Evolutionary conservation across 2,113 vertebrate genomes (phyloP).

Genomic region (Oceanodroma tethys): DNA sequence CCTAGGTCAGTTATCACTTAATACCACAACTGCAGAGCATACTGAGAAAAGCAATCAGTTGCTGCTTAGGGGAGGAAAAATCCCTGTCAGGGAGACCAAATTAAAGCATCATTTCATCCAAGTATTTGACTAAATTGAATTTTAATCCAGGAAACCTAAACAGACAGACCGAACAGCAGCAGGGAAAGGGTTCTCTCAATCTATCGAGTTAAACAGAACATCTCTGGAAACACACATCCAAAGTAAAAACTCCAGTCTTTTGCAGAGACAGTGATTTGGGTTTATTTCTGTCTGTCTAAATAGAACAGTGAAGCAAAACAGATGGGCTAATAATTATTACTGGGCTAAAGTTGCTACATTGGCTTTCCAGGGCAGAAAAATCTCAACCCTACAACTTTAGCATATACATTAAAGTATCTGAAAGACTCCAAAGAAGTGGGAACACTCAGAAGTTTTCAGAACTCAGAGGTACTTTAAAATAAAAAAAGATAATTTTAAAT

Average conservation of each 20-base stretch:
- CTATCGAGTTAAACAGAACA: background rate
- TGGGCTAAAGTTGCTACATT: background rate
- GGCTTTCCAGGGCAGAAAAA: background rate
- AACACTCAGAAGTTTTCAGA: background rate
- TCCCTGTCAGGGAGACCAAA: background rate
- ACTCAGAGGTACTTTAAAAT: background rate
- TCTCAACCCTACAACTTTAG: background rate
- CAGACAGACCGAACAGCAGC: background rate
- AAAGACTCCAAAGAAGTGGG: background rate
- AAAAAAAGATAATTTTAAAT: background rate
- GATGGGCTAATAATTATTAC: background rate
- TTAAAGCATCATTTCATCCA: slow-evolving; percentile 9
- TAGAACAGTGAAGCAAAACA: background rate
- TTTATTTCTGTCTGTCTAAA: background rate
- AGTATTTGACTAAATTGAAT: slow-evolving; percentile 28
- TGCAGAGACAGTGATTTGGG: background rate
- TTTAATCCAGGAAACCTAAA: slow-evolving; percentile 26
- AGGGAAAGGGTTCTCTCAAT: background rate
- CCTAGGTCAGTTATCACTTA: background rate
- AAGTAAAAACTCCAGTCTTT: background rate
- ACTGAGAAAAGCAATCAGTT: background rate
- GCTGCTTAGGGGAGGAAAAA: background rate
- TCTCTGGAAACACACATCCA: background rate
- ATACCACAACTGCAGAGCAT: background rate
- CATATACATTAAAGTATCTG: background rate